Conservation (phyloP, 2,797 vertebrate species). For the Rhadinocentrus ornatus region DNA sequence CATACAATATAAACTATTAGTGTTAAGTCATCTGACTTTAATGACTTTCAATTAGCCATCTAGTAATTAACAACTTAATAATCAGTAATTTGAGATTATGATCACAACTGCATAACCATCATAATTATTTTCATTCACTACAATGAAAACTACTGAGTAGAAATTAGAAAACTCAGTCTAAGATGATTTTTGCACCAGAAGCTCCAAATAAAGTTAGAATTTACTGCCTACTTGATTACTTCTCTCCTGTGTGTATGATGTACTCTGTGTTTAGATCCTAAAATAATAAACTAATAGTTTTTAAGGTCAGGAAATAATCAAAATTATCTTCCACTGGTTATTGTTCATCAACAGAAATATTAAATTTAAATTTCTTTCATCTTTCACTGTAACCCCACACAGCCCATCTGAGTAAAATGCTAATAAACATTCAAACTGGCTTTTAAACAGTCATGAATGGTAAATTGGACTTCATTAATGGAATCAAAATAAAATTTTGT, state of each 20-base stretch:
- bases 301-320: conserved; percentile 7
- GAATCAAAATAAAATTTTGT: too few species aligned
- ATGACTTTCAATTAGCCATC: too few species aligned
- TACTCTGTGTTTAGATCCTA: neutral
- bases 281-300: neutral
- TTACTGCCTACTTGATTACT: neutral
- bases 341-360: neutral
- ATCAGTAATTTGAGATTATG: neutral
- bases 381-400: too few species aligned
- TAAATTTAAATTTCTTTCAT: too few species aligned
- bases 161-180: neutral
- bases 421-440: too few species aligned
- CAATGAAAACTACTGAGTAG: too few species aligned
- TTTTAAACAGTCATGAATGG: too few species aligned
- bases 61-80: too few species aligned
- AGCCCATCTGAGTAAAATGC: too few species aligned
- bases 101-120: neutral
- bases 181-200: neutral
- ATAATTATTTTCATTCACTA: neutral
- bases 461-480: too few species aligned
- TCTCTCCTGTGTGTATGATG: neutral
- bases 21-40: too few species aligned
- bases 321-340: neutral
- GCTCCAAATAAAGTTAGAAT: neutral
- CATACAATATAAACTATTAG: neutral